These are phyloP conservation scores for Drosophila ercepeae DNA, from an alignment of 1,140 invertebrate genomes.

Conservation along the genomic window DNA sequence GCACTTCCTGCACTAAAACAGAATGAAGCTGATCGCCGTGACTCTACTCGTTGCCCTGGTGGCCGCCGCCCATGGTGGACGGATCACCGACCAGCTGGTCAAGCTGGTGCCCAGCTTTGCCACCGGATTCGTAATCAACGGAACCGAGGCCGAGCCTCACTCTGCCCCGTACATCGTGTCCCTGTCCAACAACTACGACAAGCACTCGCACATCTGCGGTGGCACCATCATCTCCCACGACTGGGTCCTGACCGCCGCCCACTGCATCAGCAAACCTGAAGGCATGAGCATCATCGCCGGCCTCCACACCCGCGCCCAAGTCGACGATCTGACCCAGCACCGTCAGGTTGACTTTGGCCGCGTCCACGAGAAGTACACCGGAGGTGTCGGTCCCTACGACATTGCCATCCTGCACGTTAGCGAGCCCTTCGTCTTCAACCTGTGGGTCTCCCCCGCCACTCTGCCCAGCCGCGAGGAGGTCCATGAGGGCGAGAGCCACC, in stretches of 20 bases:
- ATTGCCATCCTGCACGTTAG: conserved; percentile 87
- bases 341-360: conserved; percentile 77
- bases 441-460: conserved; percentile 84
- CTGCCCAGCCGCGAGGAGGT: conserved; percentile 84
- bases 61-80: conserved; percentile 48
- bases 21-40: conserved; percentile 71
- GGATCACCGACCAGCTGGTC: conserved; percentile 37
- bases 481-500: conserved; percentile 79
- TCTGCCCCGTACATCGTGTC: conserved; percentile 81
- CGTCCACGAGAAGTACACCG: conserved; percentile 85
- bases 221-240: conserved; percentile 68
- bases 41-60: conserved; percentile 55
- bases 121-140: conserved; percentile 77
- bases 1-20: conserved; percentile 6
- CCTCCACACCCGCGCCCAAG: conserved; percentile 56
- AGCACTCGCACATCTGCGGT: conserved; percentile 75
- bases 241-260: conserved; percentile 76
- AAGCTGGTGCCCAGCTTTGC: conserved; percentile 70
- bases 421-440: conserved; percentile 85
- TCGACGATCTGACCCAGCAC: conserved; percentile 84
- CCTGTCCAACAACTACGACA: conserved; percentile 36
- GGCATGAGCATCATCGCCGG: conserved; percentile 73
- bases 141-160: conserved; percentile 69
- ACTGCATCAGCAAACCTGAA: conserved; percentile 56
- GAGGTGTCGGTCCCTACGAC: conserved; percentile 86